Evolutionary conservation across 2,888 invertebrate species (phyloP).

Genomic region (Rhodophaea formosa): DNA sequence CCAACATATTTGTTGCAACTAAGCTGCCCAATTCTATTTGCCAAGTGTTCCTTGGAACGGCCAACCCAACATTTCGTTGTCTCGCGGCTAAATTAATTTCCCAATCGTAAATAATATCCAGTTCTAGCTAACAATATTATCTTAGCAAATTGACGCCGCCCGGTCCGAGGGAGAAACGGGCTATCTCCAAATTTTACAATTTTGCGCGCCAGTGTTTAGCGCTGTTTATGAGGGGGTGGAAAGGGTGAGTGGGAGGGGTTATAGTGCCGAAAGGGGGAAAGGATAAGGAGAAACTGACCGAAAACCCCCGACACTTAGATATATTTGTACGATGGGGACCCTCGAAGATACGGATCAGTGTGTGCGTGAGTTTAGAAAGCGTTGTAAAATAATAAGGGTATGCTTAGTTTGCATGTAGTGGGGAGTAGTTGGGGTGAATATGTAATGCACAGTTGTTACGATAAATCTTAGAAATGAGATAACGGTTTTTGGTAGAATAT

Average conservation of each 20-base stretch:
- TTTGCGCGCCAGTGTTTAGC: conserved; percentile 70
- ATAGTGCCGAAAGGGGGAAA: conserved; percentile 68
- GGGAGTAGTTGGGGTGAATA: conserved; percentile 34
- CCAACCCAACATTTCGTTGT: conserved; percentile 36
- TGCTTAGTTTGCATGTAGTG: conserved; percentile 43
- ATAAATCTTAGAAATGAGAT: conserved; percentile 25
- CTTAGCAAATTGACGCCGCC: conserved; percentile 70
- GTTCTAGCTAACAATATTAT: conserved; percentile 58
- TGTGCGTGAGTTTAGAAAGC: conserved; percentile 60
- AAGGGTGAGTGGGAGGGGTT: conserved; percentile 39
- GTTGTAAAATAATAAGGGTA: conserved; percentile 61
- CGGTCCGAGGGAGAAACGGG: conserved; percentile 52
- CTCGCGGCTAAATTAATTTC: conserved; percentile 60
- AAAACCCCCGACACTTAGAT: conserved; percentile 71
- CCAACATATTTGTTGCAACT: too few relatives aligned
- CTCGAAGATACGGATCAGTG: conserved; percentile 63
- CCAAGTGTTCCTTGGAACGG: conserved; percentile 21
- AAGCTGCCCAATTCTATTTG: background rate
- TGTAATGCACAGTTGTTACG: conserved; percentile 21
- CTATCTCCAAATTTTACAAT: conserved; percentile 70
- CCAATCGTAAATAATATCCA: conserved; percentile 59
- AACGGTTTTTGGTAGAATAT: conserved; percentile 17
- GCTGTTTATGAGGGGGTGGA: conserved; percentile 67
- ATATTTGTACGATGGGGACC: conserved; percentile 65
- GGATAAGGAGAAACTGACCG: conserved; percentile 70